These are phyloP conservation scores for Laticauda laticaudata DNA, from an alignment of 2,113 vertebrate species.

Conservation along the genomic window DNA sequence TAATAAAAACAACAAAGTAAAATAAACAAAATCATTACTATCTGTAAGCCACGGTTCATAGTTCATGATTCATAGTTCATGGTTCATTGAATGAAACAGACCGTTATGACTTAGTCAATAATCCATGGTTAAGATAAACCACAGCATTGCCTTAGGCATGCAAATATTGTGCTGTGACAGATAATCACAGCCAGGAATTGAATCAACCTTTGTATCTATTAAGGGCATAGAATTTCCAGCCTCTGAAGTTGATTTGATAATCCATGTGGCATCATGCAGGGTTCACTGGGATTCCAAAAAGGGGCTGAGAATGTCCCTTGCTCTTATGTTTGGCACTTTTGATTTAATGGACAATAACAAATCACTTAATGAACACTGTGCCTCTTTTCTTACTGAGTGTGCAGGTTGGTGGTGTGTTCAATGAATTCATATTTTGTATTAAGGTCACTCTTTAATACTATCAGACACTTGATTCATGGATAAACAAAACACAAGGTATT, in stretches of 20 bases:
- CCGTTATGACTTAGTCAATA: background rate
- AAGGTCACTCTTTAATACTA: background rate
- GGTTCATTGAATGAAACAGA: background rate
- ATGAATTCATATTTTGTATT: background rate
- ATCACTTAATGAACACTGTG: background rate
- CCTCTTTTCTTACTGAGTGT: background rate
- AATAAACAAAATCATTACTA: background rate
- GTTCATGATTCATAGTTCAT: background rate
- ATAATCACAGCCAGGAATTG: background rate
- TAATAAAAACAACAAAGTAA: background rate
- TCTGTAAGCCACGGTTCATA: background rate
- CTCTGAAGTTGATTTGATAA: background rate
- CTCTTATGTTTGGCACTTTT: background rate
- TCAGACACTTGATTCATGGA: background rate
- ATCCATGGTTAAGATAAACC: background rate
- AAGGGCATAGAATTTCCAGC: background rate
- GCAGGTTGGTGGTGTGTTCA: conserved; percentile 1
- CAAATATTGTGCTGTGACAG: background rate
- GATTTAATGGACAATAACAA: background rate
- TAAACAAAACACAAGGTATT: background rate
- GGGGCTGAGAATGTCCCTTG: background rate
- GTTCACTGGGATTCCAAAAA: background rate
- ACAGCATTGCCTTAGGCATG: background rate
- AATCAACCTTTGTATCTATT: background rate
- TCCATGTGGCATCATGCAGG: background rate